Conservation (phyloP, 92 coral and sea anemone species). For the Virgularia gustaviana region DNA sequence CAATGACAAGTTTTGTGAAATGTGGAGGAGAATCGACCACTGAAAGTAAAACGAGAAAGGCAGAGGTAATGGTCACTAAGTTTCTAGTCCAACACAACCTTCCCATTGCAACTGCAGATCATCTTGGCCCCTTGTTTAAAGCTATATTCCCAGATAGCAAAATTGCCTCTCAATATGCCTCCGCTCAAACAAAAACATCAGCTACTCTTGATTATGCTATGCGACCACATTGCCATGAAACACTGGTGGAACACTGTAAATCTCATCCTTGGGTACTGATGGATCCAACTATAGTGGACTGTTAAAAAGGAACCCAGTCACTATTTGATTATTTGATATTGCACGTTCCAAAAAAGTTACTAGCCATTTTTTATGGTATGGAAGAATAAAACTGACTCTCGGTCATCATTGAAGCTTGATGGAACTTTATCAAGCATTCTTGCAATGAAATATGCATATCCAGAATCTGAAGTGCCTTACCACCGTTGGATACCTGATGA, state of each 20-base stretch:
- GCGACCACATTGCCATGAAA: slow-evolving; percentile 12
- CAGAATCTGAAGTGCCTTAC: slow-evolving; percentile 42
- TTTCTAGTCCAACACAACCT: slow-evolving; percentile 46
- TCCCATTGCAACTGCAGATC: slow-evolving; percentile 40
- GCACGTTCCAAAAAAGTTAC: slow-evolving; percentile 10
- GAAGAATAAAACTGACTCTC: slow-evolving; percentile 44
- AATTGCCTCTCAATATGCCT: slow-evolving; percentile 19
- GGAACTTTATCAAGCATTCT: slow-evolving; percentile 50
- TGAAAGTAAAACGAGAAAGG: slow-evolving; percentile 24
- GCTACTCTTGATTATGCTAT: slow-evolving; percentile 21
- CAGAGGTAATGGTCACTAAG: slow-evolving; percentile 47
- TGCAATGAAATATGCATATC: slow-evolving; percentile 47
- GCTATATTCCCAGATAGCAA: slow-evolving; percentile 48
- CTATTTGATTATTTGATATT: slow-evolving; percentile 19
- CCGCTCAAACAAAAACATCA: slow-evolving; percentile 12
- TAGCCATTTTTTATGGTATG: slow-evolving; percentile 10
- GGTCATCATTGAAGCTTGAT: slow-evolving; percentile 41
- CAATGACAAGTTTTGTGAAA: neutral
- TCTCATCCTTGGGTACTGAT: slow-evolving; percentile 13
- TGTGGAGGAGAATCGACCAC: slow-evolving; percentile 4
- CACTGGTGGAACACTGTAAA: slow-evolving; percentile 10
- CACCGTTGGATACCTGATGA: slow-evolving; percentile 38
- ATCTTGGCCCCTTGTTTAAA: slow-evolving; percentile 38
- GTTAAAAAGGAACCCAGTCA: slow-evolving; percentile 6
- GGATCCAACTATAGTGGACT: slow-evolving; percentile 14